phyloP scores from a whole-genome alignment of 1,140 invertebrate genomes.

The Drosophila subobscura region DNA sequence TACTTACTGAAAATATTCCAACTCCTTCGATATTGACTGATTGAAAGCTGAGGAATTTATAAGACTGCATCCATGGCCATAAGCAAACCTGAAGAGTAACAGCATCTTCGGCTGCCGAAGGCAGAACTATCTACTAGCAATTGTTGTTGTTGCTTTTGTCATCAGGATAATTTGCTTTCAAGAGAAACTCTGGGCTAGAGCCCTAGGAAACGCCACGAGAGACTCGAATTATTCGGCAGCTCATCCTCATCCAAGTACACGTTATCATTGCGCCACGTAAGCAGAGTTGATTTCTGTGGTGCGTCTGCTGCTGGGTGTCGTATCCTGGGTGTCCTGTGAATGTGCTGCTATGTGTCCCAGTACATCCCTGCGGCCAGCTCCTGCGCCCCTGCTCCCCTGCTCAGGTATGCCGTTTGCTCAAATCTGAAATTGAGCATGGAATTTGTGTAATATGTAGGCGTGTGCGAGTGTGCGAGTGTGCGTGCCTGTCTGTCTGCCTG shows the following conservation, averaged over 20 bases:
- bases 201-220: constrained; percentile 8
- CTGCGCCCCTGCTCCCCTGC: constrained; percentile 1
- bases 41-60: no score
- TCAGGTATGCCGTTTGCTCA: constrained; percentile 66
- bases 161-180: constrained; percentile 49
- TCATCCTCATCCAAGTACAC: constrained; percentile 46
- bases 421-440: constrained; percentile 69
- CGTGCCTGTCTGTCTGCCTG: constrained; percentile 33
- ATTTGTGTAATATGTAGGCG: constrained; percentile 64
- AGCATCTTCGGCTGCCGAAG: no score
- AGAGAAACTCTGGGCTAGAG: constrained; percentile 35
- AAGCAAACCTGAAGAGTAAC: no score
- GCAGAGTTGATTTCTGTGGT: constrained; percentile 43
- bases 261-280: constrained; percentile 62
- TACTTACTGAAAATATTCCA: no score
- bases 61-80: no score
- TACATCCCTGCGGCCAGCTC: not conserved
- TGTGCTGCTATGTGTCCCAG: no score
- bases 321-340: not conserved
- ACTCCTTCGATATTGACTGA: no score
- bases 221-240: constrained; percentile 30
- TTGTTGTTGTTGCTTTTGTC: constrained; percentile 25
- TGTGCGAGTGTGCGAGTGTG: constrained; percentile 30
- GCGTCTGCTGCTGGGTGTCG: constrained; percentile 1
- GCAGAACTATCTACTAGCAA: not conserved